These are phyloP conservation scores for Megamerina dolium DNA, from an alignment of 2,888 invertebrate species.

Conservation along the genomic window DNA sequence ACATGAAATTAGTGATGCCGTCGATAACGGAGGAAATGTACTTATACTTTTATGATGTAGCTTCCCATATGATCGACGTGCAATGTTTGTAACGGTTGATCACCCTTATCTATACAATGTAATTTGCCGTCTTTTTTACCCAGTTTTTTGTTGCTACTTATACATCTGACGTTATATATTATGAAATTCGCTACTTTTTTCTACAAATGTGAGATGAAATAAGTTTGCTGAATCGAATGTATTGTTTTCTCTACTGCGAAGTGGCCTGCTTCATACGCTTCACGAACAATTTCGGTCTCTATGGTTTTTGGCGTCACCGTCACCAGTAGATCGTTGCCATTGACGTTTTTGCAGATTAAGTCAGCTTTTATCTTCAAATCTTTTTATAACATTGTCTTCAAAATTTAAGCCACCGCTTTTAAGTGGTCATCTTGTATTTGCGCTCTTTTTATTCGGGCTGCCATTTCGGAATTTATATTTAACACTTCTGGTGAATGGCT, in stretches of 20 bases:
- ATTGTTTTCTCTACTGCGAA: conserved; percentile 7
- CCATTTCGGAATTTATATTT: conserved; percentile 5
- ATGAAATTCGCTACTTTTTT: conserved; percentile 12
- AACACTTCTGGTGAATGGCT: too few relatives aligned
- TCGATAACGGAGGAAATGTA: conserved; percentile 6
- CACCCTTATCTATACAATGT: too few relatives aligned
- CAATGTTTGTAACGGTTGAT: too few relatives aligned
- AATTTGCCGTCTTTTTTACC: too few relatives aligned
- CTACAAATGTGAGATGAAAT: conserved; percentile 11
- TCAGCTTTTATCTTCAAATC: conserved; percentile 5
- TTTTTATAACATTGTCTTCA: too few relatives aligned
- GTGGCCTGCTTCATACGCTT: conserved; percentile 3
- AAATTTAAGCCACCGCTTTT: conserved; percentile 9
- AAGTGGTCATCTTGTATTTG: conserved; percentile 13
- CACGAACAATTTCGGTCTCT: conserved; percentile 6
- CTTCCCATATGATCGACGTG: not conserved
- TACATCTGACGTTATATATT: not conserved
- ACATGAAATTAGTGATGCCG: conserved; percentile 4
- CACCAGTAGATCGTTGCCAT: not conserved
- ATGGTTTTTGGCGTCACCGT: conserved; percentile 1
- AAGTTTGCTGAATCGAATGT: conserved; percentile 10
- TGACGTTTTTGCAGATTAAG: conserved; percentile 3
- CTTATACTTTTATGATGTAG: conserved; percentile 22
- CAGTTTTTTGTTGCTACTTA: not conserved
- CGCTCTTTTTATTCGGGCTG: conserved; percentile 8